Evolutionary conservation across 2,113 vertebrate species (phyloP).

Genomic region (Butorides virescens): DNA sequence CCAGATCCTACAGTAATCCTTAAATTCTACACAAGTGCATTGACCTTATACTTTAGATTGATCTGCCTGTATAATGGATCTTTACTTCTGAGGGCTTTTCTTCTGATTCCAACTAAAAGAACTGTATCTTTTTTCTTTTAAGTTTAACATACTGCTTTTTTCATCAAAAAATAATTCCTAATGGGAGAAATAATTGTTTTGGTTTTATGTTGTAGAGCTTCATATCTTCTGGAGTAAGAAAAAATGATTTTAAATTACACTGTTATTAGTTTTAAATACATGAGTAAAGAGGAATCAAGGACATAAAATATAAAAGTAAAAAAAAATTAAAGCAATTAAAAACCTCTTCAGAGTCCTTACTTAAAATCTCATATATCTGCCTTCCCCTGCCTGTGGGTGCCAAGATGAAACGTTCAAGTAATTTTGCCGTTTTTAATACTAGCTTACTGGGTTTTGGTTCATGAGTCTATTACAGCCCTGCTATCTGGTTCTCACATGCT

Average conservation of each 20-base stretch:
- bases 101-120: not conserved
- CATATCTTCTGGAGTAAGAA: not conserved
- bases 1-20: not conserved
- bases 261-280: constrained; percentile 11
- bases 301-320: not conserved
- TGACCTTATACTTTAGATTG: not conserved
- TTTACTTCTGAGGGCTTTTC: not conserved
- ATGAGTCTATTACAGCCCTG: not conserved
- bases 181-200: constrained; percentile 18
- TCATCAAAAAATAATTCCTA: not conserved
- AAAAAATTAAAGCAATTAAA: not conserved
- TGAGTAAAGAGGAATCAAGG: not conserved
- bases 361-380: not conserved
- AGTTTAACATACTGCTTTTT: not conserved
- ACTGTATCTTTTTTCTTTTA: not conserved
- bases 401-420: not conserved
- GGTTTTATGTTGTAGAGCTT: not conserved
- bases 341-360: not conserved
- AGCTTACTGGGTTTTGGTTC: not conserved
- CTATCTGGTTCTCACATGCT: not conserved
- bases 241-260: not conserved
- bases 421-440: not conserved
- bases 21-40: not conserved
- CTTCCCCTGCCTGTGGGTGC: not conserved
- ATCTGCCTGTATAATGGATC: not conserved